phyloP scores from a whole-genome alignment of 2,113 vertebrate genomes.

The Meleagris gallopavo region DNA sequence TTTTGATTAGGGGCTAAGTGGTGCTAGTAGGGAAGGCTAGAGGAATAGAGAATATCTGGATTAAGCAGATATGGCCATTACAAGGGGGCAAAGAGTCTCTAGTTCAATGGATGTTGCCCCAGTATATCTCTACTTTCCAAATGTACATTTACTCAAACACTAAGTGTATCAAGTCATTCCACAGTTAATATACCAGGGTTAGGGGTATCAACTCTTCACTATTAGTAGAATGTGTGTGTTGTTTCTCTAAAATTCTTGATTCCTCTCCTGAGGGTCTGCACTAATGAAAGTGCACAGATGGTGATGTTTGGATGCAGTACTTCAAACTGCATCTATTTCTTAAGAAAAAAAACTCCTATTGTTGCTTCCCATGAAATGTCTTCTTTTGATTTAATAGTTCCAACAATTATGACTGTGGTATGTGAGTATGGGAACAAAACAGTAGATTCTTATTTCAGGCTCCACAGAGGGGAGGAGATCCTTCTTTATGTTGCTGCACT shows the following conservation, averaged over 20 bases:
- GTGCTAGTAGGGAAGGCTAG: background rate
- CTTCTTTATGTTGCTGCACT: background rate
- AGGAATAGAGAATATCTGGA: background rate
- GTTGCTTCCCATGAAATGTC: background rate
- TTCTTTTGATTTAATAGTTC: background rate
- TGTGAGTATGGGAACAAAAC: background rate
- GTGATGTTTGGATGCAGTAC: background rate
- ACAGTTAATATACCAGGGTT: background rate
- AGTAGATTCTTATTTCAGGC: background rate
- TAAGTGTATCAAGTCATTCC: background rate
- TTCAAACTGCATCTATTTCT: background rate
- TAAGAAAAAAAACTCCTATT: background rate
- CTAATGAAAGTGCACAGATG: background rate
- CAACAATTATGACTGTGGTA: background rate
- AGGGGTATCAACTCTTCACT: background rate
- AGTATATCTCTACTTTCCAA: fast-evolving
- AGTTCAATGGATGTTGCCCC: background rate
- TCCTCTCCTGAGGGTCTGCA: background rate
- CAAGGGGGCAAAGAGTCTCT: background rate
- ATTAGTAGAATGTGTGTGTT: fast-evolving
- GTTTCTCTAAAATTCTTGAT: background rate
- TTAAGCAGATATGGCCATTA: fast-evolving
- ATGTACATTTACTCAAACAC: background rate
- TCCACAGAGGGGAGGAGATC: background rate
- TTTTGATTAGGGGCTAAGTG: background rate